phyloP scores from a whole-genome alignment of 2,797 vertebrate genomes.

The Megalops cyprinoides region DNA sequence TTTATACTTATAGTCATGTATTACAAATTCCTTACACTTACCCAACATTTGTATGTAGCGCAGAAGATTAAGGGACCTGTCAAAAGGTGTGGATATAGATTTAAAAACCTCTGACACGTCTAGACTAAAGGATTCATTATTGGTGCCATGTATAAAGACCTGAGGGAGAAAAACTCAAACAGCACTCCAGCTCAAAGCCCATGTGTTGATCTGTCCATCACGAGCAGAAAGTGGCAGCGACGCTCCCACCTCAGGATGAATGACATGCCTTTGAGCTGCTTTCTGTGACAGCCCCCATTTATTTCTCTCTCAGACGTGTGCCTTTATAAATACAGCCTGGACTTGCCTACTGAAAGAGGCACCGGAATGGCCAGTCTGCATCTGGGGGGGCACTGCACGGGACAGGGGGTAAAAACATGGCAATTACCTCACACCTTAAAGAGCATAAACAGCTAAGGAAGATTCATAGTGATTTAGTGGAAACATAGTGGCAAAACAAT shows the following conservation, averaged over 20 bases:
- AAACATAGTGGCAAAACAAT: background rate
- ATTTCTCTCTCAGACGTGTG: conserved; percentile 31
- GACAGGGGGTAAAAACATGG: background rate
- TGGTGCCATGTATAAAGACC: conserved; percentile 52
- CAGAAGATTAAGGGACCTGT: conserved; percentile 52
- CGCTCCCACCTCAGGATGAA: conserved; percentile 29
- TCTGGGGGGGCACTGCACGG: background rate
- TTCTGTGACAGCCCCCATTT: conserved; percentile 35
- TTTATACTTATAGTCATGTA: conserved; percentile 3
- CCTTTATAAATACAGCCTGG: conserved; percentile 12
- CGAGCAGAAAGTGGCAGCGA: conserved; percentile 49
- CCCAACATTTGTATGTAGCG: conserved; percentile 49
- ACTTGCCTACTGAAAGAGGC: background rate
- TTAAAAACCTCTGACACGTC: conserved; percentile 54
- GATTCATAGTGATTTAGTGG: background rate
- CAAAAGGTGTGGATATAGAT: conserved; percentile 52
- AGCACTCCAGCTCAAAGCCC: conserved; percentile 40
- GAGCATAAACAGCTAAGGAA: background rate
- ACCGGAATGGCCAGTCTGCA: background rate
- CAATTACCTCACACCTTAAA: background rate
- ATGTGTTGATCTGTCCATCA: conserved; percentile 57
- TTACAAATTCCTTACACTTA: conserved; percentile 48
- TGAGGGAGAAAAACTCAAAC: conserved; percentile 41
- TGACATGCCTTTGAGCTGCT: conserved; percentile 48
- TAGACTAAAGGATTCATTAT: conserved; percentile 58